A percentile compares a stretch with the other conserved stretches of the same genome.
phyloP scores from a whole-genome alignment of 2,888 invertebrate genomes.

The Cremastobaeus sp. region DNA sequence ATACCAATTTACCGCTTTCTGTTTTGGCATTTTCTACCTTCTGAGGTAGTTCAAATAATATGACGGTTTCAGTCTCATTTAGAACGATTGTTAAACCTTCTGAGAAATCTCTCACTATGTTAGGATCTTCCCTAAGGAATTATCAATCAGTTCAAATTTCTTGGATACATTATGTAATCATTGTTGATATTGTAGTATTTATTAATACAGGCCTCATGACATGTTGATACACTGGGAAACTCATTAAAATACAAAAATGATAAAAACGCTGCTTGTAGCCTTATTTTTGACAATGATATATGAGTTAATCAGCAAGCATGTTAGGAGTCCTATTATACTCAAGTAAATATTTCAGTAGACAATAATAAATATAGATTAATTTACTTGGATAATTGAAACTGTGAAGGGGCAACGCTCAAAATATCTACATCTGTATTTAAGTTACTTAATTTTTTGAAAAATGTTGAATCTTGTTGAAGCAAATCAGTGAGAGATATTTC shows the following conservation, averaged over 20 bases:
- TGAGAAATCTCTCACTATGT: neutral
- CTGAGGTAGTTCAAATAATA: conserved; percentile 83
- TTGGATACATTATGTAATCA: neutral
- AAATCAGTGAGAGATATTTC: conserved; percentile 22
- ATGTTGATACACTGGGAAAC: too few species aligned
- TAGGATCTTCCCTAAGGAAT: conserved; percentile 21
- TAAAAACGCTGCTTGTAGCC: too few species aligned
- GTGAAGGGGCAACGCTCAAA: conserved; percentile 5
- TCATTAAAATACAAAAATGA: too few species aligned
- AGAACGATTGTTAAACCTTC: conserved; percentile 79
- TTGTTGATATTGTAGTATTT: neutral
- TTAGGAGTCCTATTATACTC: too few species aligned
- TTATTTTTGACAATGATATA: too few species aligned
- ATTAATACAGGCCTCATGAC: neutral
- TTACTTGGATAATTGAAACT: conserved; percentile 19
- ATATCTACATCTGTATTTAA: neutral
- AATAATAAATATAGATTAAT: too few species aligned
- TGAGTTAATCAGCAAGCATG: too few species aligned
- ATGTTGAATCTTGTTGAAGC: neutral
- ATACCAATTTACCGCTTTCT: conserved; percentile 80
- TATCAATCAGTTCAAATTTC: neutral
- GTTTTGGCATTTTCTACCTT: conserved; percentile 82
- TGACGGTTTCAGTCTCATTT: conserved; percentile 83
- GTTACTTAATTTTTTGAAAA: neutral
- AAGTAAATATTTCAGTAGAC: too few species aligned